phyloP scores from a whole-genome alignment of 1,140 invertebrate genomes.

The Drosophila melanica region DNA sequence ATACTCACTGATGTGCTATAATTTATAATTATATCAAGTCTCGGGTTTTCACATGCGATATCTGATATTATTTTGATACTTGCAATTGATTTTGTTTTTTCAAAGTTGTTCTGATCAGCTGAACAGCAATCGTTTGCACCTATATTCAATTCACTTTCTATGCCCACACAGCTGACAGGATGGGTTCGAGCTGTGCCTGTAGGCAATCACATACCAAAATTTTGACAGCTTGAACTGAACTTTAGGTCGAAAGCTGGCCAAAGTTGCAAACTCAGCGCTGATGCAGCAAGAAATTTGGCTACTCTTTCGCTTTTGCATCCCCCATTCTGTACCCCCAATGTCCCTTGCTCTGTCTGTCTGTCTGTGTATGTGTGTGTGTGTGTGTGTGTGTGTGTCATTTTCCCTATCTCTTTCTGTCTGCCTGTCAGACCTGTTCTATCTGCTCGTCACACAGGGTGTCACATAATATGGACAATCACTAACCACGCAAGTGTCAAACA shows the following conservation, averaged over 20 bases:
- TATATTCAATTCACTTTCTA: constrained; percentile 12
- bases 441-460: constrained; percentile 54
- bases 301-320: constrained; percentile 4
- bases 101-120: background rate
- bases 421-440: constrained; percentile 29
- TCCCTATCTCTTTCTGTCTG: background rate
- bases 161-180: constrained; percentile 11
- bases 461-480: constrained; percentile 77
- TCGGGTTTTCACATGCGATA: too few relatives aligned
- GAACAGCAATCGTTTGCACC: background rate
- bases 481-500: constrained; percentile 77
- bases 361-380: background rate
- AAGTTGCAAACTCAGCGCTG: constrained; percentile 58
- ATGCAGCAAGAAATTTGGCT: constrained; percentile 47
- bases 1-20: background rate
- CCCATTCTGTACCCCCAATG: background rate
- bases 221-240: constrained; percentile 38
- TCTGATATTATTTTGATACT: too few relatives aligned
- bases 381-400: background rate
- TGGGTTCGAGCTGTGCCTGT: constrained; percentile 3
- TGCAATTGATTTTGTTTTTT: background rate
- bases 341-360: background rate
- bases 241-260: constrained; percentile 22
- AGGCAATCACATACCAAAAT: constrained; percentile 29
- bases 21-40: too few relatives aligned